Percentiles rank a stretch among this genome's conserved stretches.
phyloP scores from a whole-genome alignment of 2,797 vertebrate species.

The Amblyopsis hoosieri region DNA sequence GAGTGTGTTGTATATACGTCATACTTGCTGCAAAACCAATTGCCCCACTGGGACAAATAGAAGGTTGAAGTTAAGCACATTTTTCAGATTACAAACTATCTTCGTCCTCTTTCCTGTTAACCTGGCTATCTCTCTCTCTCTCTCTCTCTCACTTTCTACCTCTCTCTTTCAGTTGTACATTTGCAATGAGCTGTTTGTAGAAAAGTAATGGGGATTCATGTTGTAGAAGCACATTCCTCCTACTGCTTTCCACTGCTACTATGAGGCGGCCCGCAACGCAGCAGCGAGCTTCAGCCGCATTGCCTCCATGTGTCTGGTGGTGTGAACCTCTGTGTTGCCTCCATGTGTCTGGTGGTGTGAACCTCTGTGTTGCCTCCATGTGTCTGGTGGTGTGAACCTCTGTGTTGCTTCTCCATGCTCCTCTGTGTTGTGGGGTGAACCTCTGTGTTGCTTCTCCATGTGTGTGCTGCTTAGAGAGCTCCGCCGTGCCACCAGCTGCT shows the following conservation, averaged over 20 bases:
- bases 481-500: conserved; percentile 56
- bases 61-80: too few relatives aligned
- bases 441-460: conserved; percentile 61
- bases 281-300: neutral
- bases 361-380: neutral
- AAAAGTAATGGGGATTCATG: too few relatives aligned
- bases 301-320: neutral
- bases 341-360: neutral
- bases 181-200: too few relatives aligned
- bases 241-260: too few relatives aligned
- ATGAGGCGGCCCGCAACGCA: too few relatives aligned
- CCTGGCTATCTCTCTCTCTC: neutral
- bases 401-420: neutral
- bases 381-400: neutral
- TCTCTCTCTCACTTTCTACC: neutral
- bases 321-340: neutral
- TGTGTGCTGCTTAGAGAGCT: conserved; percentile 64
- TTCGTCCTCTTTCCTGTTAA: too few relatives aligned
- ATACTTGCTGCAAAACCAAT: too few relatives aligned
- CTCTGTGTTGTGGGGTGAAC: conserved; percentile 18
- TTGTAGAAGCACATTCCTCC: too few relatives aligned
- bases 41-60: too few relatives aligned
- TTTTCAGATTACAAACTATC: too few relatives aligned
- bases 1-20: too few relatives aligned
- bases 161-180: neutral